Conservation (phyloP, 2,888 invertebrate species). For the Blastobasis lacticolella region DNA sequence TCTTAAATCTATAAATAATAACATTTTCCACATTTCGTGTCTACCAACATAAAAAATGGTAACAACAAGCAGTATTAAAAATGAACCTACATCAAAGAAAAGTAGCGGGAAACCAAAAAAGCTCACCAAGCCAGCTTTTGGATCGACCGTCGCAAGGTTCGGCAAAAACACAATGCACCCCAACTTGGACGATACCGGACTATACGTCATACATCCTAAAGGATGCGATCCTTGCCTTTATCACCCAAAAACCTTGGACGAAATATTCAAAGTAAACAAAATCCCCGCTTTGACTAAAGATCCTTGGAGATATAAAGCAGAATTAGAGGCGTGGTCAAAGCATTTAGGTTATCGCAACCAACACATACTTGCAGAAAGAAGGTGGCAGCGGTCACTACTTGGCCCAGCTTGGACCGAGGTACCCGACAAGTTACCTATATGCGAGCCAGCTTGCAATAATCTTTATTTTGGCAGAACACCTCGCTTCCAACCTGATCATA, state of each 20-base stretch:
- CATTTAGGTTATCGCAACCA: slow-evolving; percentile 61
- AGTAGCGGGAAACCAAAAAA: no score
- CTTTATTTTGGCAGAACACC: slow-evolving; percentile 48
- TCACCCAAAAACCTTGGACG: slow-evolving; percentile 31
- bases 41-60: no score
- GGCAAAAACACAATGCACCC: slow-evolving; percentile 46
- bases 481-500: slow-evolving; percentile 24
- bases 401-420: slow-evolving; percentile 55
- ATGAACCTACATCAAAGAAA: no score
- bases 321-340: slow-evolving; percentile 54
- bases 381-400: slow-evolving; percentile 35
- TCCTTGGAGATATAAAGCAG: slow-evolving; percentile 52
- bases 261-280: slow-evolving; percentile 35
- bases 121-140: slow-evolving; percentile 23
- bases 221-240: slow-evolving; percentile 54
- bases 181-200: slow-evolving; percentile 42
- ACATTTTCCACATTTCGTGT: no score
- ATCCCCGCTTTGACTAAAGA: slow-evolving; percentile 32
- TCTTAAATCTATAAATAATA: no score
- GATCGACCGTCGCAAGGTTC: slow-evolving; percentile 34
- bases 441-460: slow-evolving; percentile 41
- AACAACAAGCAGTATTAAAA: no score
- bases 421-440: slow-evolving; percentile 14
- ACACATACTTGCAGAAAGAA: slow-evolving; percentile 33
- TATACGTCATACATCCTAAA: slow-evolving; percentile 27